Evolutionary conservation across 2,888 invertebrate genomes (phyloP).

Genomic region (Tubiluchus corallicola): DNA sequence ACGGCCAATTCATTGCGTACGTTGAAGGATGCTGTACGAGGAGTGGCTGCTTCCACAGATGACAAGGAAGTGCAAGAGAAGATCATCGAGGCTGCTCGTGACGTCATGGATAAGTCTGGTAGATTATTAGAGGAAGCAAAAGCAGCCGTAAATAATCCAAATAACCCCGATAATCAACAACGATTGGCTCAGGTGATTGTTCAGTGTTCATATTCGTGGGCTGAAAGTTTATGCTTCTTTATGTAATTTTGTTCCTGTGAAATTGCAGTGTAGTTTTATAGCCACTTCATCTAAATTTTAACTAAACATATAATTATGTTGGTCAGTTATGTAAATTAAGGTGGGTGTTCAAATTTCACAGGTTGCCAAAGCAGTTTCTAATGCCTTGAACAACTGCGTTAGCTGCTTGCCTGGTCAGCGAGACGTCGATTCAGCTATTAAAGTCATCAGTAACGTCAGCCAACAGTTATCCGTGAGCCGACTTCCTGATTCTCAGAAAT

Average conservation of each 20-base stretch:
- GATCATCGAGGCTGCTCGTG: slow-evolving; percentile 42
- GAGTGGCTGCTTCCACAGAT: slow-evolving; percentile 50
- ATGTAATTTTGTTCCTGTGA: no score
- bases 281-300: no score
- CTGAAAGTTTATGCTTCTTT: no score
- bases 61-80: slow-evolving; percentile 37
- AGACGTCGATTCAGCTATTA: slow-evolving; percentile 75
- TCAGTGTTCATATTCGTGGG: slow-evolving; percentile 35
- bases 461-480: slow-evolving; percentile 42
- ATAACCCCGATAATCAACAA: slow-evolving; percentile 38
- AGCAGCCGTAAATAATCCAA: slow-evolving; percentile 46
- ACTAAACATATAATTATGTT: no score
- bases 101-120: slow-evolving; percentile 57
- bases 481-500: slow-evolving; percentile 9
- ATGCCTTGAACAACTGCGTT: slow-evolving; percentile 47
- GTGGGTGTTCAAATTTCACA: no score
- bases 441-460: slow-evolving; percentile 48
- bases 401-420: slow-evolving; percentile 78
- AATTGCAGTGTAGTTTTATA: no score
- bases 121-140: slow-evolving; percentile 63
- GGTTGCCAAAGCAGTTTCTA: slow-evolving; percentile 32
- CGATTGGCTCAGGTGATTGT: slow-evolving; percentile 45
- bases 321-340: no score
- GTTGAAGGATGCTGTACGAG: slow-evolving; percentile 52
- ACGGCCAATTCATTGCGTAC: slow-evolving; percentile 55